Base-by-base conservation (phyloP, 2,797 vertebrate genomes). In the Alauda arvensis region DNA sequence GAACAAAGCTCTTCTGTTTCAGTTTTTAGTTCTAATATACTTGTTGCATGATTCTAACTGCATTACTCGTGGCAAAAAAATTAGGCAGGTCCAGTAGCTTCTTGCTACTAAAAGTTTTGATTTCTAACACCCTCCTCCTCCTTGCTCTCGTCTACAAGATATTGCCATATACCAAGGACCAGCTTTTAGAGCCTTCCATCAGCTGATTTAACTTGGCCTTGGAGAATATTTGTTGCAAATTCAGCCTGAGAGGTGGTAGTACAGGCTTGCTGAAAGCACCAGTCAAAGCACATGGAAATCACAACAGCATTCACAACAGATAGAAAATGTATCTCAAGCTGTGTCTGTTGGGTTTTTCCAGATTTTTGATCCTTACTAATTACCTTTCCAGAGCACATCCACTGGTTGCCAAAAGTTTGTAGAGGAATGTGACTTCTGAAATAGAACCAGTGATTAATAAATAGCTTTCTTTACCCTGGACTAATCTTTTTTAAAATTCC, bases 1-100 rank as follows among this genome's bases (percentile, higher is more conserved):
- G 81, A 92, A 88, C 84, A 94, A 91, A 83, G 60, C 12, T 39
- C 34, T 21, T 71, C 76, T 93, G 53, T 92, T 91, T 57, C 34
- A 63, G 8, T 70, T 92, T 80, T 88, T 88, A 94, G 59, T 85
- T 79, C 20, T 80, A 45, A 37, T 51, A 45, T 37, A 52, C 14
- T 85, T 63, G 3, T 52, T 88, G 17, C 3, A 0, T 61, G 33
- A 77, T 51, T 46, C 70, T 84, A 80, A 68, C 55, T 34, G 15
- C 51, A 63, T 80, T 33, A 46, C 14, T 88, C 5, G 10, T 37
- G 18, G 39, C 59, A 71, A 91, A 79, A 37, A 37, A 37, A 69
- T 33, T 56, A 79, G 61, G 29, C 31, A 46, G 24, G 10, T 66
- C 14, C 29, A 78, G 75, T 39, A 68, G 24, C 63, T 75, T 83